Base-by-base conservation (phyloP, 2,888 invertebrate species). In the Melinopterus prodromus region DNA sequence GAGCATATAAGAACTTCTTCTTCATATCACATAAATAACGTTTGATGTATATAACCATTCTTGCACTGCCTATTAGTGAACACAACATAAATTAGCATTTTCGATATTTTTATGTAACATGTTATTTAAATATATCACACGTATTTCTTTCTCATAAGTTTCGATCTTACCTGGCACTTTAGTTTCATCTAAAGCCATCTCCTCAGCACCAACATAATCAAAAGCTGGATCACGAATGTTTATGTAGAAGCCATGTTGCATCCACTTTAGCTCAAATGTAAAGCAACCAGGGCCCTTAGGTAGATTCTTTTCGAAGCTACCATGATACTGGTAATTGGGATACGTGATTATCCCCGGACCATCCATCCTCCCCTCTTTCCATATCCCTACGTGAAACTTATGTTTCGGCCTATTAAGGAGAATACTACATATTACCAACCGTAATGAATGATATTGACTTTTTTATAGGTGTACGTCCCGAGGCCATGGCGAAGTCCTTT, bases 211-310 rank as follows among this genome's bases (percentile, higher is more conserved):
- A 9, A 87, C 87, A 81, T 91, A 90, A 80, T 92, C 91, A 88
- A 91, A 87, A 88, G 91, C 90, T 0, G 92, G 92, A 86, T 94
- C 92, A 82, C 91, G 91, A 53, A 92, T 90, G 83, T 92, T 92
- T 76, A 91, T 91, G 90, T 92, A 95, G 84, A 90, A 94, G 0
- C 96, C 96, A 84, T 94, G 94, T 83, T 94, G 93, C 92, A 96
- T 94, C 83, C 93, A 93, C 82, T 93, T 92, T n/a, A 93, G 92
- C 82, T 95, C 93, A 84, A 96, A 96, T 3, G 93, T 93, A 84
- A 94, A 96, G 79, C 95, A 94, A 0, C 95, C 95, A 0, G 92
- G 91, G 0, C 96, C 96, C 84, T 92, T 92, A 0, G 95, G 95
- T 86, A 93, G 90, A 69, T 94, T 93, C 81, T 91, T 91, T 79